A percentile compares a stretch with the other conserved stretches of the same genome.
Conservation (phyloP, 1,140 invertebrate genomes). For the Conus betulinus region DNA sequence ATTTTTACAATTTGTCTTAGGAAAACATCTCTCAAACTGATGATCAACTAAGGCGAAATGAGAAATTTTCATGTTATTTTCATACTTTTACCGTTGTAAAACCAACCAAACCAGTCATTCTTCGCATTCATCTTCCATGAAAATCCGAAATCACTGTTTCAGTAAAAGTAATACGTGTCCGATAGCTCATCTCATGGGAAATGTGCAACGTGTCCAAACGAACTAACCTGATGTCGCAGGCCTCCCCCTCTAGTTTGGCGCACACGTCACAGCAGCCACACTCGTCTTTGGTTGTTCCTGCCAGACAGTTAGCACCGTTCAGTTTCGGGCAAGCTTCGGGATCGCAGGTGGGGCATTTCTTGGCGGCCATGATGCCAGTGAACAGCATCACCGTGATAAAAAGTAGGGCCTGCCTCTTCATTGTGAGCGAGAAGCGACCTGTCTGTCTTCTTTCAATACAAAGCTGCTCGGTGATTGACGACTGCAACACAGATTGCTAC, state of each 20-base stretch:
- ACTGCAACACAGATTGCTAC: neutral
- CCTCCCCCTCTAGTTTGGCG: slow-evolving; percentile 77
- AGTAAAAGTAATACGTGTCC: too few species aligned
- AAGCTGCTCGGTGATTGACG: neutral
- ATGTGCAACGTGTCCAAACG: too few species aligned
- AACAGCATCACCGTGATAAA: neutral
- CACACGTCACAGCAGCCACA: slow-evolving; percentile 81
- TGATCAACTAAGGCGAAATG: too few species aligned
- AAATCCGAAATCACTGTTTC: too few species aligned
- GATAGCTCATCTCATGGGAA: too few species aligned
- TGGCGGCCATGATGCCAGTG: neutral
- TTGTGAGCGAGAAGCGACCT: neutral
- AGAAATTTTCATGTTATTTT: too few species aligned
- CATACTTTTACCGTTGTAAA: too few species aligned
- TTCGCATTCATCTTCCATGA: too few species aligned
- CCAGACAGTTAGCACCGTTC: slow-evolving; percentile 54
- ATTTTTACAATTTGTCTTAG: too few species aligned
- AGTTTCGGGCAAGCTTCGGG: slow-evolving; percentile 32
- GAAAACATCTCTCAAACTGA: too few species aligned
- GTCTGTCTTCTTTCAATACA: neutral
- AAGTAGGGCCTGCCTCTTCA: neutral
- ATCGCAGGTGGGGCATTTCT: slow-evolving; percentile 45
- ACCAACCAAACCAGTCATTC: too few species aligned
- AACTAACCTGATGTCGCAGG: slow-evolving; percentile 77
- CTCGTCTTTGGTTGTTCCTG: slow-evolving; percentile 73